Percentiles rank a stretch among this genome's conserved stretches.
These are phyloP conservation scores for Stegastes partitus DNA, from an alignment of 2,113 vertebrate genomes.

Conservation along the genomic window DNA sequence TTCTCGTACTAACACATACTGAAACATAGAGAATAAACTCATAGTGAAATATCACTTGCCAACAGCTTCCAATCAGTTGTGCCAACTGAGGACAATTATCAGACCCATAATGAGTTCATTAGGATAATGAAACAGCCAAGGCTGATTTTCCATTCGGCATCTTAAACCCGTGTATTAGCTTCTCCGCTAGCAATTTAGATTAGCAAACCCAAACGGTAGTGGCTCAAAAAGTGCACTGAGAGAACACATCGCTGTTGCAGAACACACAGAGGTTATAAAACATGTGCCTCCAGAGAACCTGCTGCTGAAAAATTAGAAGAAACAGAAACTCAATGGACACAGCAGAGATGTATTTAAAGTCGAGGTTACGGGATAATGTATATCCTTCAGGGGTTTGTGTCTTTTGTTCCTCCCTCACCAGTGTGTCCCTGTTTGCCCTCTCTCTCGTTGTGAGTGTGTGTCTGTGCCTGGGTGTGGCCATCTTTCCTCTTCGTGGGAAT, in stretches of 20 bases:
- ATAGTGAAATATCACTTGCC: slow-evolving; percentile 54
- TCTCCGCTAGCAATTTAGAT: slow-evolving; percentile 71
- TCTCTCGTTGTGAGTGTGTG: too few species aligned
- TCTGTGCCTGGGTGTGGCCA: too few species aligned
- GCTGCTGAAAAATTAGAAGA: background rate
- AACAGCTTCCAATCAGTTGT: slow-evolving; percentile 64
- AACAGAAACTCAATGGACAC: background rate
- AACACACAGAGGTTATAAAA: slow-evolving; percentile 45
- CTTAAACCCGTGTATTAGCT: slow-evolving; percentile 69
- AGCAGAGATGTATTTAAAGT: background rate
- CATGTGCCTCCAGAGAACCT: slow-evolving; percentile 4
- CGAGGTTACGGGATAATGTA: background rate
- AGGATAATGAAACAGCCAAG: slow-evolving; percentile 74
- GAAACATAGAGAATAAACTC: slow-evolving; percentile 50
- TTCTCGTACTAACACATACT: slow-evolving; percentile 28
- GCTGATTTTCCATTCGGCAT: slow-evolving; percentile 66
- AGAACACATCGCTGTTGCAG: slow-evolving; percentile 57
- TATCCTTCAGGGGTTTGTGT: too few species aligned
- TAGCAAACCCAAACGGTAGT: slow-evolving; percentile 54
- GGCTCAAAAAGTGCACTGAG: slow-evolving; percentile 52
- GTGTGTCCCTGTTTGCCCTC: too few species aligned
- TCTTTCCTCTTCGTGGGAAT: too few species aligned
- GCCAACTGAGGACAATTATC: slow-evolving; percentile 70
- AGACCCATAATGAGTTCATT: slow-evolving; percentile 78
- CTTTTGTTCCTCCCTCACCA: too few species aligned